A percentile compares a stretch with the other conserved stretches of the same genome.
Evolutionary conservation across 2,888 invertebrate genomes (phyloP).

Genomic region (Acanthosepion esculentum): DNA sequence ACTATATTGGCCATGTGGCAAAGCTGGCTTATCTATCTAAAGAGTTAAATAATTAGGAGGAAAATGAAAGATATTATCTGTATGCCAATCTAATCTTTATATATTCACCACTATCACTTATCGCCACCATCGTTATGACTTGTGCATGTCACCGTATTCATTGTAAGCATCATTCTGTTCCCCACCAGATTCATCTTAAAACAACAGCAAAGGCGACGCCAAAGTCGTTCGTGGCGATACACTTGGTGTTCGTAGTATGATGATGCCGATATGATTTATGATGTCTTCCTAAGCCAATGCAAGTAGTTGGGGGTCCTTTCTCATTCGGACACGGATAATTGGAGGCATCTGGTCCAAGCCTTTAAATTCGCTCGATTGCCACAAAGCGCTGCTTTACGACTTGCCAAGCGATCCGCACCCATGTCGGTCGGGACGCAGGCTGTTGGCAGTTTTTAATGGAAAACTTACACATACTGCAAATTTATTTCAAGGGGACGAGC

Average conservation of each 20-base stretch:
- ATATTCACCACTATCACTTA: not conserved
- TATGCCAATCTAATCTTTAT: not conserved
- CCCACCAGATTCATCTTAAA: not conserved
- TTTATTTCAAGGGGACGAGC: slow-evolving; percentile 33
- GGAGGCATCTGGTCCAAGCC: slow-evolving; percentile 18
- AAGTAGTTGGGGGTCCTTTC: not conserved
- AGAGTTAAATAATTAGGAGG: not conserved
- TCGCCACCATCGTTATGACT: not conserved
- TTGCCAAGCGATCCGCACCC: slow-evolving; percentile 33
- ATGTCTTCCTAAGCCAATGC: not conserved
- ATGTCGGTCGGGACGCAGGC: not conserved
- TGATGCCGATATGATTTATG: not conserved
- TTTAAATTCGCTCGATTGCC: slow-evolving; percentile 33
- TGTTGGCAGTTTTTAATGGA: slow-evolving; percentile 11
- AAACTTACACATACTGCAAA: slow-evolving; percentile 33
- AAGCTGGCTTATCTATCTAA: not conserved
- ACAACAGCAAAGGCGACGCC: not conserved
- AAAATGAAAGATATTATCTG: not conserved
- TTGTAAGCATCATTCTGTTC: not conserved
- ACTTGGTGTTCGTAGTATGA: not conserved
- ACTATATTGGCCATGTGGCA: not conserved
- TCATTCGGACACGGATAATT: slow-evolving; percentile 10
- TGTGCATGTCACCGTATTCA: too few species aligned
- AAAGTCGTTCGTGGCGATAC: not conserved
- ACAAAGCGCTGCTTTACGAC: slow-evolving; percentile 33